Conservation (phyloP, 2,113 vertebrate genomes). For the Ia io region DNA sequence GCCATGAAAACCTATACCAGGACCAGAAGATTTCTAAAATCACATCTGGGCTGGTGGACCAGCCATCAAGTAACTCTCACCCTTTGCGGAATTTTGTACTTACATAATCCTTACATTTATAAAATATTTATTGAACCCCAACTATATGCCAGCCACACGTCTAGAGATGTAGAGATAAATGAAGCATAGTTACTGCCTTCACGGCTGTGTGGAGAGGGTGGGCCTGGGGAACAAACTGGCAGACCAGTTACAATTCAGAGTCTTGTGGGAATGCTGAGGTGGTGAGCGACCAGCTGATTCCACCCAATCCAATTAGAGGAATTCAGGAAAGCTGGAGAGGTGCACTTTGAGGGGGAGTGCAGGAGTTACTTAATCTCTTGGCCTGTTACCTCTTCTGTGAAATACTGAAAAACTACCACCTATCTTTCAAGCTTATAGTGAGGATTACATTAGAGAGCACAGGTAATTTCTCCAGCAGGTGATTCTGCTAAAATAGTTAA, state of each 20-base stretch:
- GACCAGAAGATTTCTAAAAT: too few relatives aligned
- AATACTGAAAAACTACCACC: not conserved
- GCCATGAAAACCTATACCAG: not conserved
- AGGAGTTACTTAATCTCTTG: not conserved
- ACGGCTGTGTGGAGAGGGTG: not conserved
- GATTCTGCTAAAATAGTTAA: not conserved
- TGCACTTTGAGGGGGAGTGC: not conserved
- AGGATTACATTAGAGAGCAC: not conserved
- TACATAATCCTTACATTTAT: not conserved
- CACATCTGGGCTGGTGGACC: not conserved
- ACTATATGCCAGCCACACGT: not conserved
- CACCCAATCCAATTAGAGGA: not conserved
- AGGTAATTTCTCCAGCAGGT: not conserved
- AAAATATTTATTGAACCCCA: not conserved
- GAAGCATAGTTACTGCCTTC: not conserved
- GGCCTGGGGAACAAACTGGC: not conserved
- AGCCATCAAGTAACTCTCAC: not conserved
- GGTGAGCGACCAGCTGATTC: too few relatives aligned
- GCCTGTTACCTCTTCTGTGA: not conserved
- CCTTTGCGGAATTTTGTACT: not conserved
- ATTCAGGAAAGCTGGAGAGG: not conserved
- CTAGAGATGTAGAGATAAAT: not conserved
- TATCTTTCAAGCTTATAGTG: not conserved
- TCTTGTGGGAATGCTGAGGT: not conserved
- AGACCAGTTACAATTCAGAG: not conserved